Evolutionary conservation across 2,113 vertebrate species (phyloP), one percentile per base, ranked within the genome.

Genomic region (Ceyx cyanopectus): DNA sequence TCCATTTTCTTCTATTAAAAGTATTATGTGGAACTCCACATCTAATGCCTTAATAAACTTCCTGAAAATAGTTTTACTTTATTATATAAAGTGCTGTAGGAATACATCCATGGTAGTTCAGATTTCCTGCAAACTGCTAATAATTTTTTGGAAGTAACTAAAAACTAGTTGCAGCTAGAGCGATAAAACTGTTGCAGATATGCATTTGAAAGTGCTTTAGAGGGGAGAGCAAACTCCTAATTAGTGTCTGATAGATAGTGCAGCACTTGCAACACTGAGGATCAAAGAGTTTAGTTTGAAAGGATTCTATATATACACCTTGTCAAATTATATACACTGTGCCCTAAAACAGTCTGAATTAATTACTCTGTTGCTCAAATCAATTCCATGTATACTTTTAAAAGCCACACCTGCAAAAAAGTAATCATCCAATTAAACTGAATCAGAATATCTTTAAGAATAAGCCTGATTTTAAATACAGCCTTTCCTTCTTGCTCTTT

Each of bases 281-380:
- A 94, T 92, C 78, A 95, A 89, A 81, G 89, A 41, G 11, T 54
- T 66, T 17, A 3, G 8, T 91, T 21, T 81, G 73, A 89, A 93
- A 80, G 58, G 62, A 81, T 79, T 92, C 22, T 37, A 12, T 66
- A 66, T 2, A 1, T 21, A 22, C 16, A 50, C 41, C 69, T 32
- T 78, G 50, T 83, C 57, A 90, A 81, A 78, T 81, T 58, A 32
- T 56, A 70, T 1, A 62, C 56, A 68, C 8, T n/a, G 65, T 54
- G 23, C 12, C 41, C 58, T 78, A 32, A 54, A 94, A 3, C n/a
- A 73, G 70, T 63, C 89, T 85, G 78, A 89, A 87, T 87, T 90
- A 87, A 79, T 95, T 82, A 92, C 40, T 72, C 24, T 27, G 6
- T 5, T 87, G 69, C 29, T 73, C 62, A 88, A 3, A 34, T 61